Base-by-base conservation (phyloP, 2,113 vertebrate genomes). In the Embiotoca jacksoni region DNA sequence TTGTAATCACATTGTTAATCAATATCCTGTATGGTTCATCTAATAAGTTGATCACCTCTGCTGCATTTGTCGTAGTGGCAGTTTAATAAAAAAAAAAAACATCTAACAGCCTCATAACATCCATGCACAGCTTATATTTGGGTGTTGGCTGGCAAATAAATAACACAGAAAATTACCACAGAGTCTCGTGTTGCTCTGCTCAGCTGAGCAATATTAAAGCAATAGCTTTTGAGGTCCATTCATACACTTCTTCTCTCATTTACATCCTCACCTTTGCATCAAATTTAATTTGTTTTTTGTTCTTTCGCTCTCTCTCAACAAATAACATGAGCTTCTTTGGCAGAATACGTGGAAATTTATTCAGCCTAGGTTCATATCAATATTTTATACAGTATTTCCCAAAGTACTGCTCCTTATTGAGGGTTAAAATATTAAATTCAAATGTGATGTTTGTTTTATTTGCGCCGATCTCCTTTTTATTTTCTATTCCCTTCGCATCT, bases 141-240 rank as follows among this genome's bases (percentile, higher is more conserved):
- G 66, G 70, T 84, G 81, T 79, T 68, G 62, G 60, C 62, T 61
- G 36, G 65, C 65, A 65, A 74, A 82, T 80, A 75, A 79, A 77
- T 58, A 75, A 56, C 61, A 75, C 7, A n/a, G 49, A 59, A 70
- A 74, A 85, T 64, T 2, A 67, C 70, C 41, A 54, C 57, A 83
- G 36, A 66, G 66, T 78, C 23, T n/a, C 39, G 11, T 59, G 49
- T 59, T 1, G 14, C 64, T 55, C 14, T 1, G 31, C 62, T 49
- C 65, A 59, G 36, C 49, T 3, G 11, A 69, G 64, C 39, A 61
- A 13, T 67, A 33, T 23, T 23, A 63, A 63, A 62, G 61, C 56
- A 39, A 32, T 11, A 16, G 41, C 31, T 55, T 65, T 62, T 69
- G 11, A 64, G 44, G 50, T 57, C 37, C 62, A 69, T 10, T 49